Base-by-base conservation (phyloP, 2,888 invertebrate genomes). In the Drosophila kokeensis region DNA sequence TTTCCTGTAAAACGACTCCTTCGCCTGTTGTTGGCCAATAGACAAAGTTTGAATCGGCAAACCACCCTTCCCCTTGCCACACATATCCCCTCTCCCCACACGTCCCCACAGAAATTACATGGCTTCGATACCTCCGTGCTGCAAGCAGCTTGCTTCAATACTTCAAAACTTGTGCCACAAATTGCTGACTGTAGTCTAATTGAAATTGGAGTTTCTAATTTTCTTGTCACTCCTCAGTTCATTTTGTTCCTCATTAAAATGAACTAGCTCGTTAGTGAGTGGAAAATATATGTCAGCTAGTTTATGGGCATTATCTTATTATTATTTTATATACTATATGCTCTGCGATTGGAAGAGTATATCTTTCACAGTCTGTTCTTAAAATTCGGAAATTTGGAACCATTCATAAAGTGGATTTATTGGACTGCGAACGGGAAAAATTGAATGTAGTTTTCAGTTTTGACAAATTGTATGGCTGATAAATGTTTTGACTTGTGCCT, bases 141-240 rank as follows among this genome's bases (percentile, higher is more conserved):
- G n/a, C 38, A 73, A 66, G 60, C 55, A 61, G 59, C 49, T 52
- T 74, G 76, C 45, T 74, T 34, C 48, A 45, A 62, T 66, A 29
- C 61, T 32, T 45, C 13, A 29, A 64, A 76, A 60, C 38, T 63
- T 63, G 59, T 64, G 69, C 55, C 69, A 45, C 63, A 70, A 76
- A 74, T 69, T 70, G 62, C 49, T 48, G 24, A 50, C 48, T 54
- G 38, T 48, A 42, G n/a, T 63, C 45, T 70, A 76, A 74, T 74
- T 74, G 63, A 74, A 74, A 76, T 59, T 73, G 27, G 38, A 30
- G 24, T 48, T 62, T 7, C 18, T 15, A 10, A 42, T 57, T 36
- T 57, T 15, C 24, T 24, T 53, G 21, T 18, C 10, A 24, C 34
- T 27, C 0, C 29, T 1, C 13, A 15, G 45, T 45, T 45, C 15